Base-by-base conservation (phyloP, 2,113 vertebrate species). In the Antennarius striatus region DNA sequence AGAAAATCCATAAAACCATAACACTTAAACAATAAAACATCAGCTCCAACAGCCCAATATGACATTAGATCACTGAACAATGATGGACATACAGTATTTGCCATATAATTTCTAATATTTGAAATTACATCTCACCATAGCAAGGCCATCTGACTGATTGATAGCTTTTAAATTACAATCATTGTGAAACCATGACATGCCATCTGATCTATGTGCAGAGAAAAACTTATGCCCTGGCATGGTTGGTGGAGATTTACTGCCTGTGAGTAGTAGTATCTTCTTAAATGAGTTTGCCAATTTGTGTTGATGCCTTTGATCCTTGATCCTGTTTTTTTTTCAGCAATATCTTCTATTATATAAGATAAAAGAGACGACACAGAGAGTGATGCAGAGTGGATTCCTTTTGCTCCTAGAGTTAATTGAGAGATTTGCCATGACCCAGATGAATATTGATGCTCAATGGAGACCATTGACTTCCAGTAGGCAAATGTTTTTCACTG, bases 11-110 rank as follows among this genome's bases (percentile, higher is more conserved):
- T 90, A 70, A 64, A 71, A 80, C 73, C 73, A 80, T 82, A 77
- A 86, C 63, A 58, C 74, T 87, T 82, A 89, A 91, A 91, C 85
- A 88, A 91, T 91, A 89, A 87, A 89, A 85, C 80, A 90, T 87
- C 75, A 78, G 80, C 77, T 82, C 65, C 47, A 74, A 72, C 72
- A 72, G 74, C 61, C 79, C 73, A 62, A 69, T 59, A 61, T 77
- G 81, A 86, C 83, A 88, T 67, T 63, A 73, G 68, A 77, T 83
- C 77, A 71, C 79, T 45, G 66, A 68, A 70, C 81, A 75, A 69
- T 89, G 90, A 90, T 86, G 86, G 88, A 88, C 85, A 77, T 68
- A 55, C 36, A 66, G 45, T 77, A 46, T 68, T 85, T 61, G 84
- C 70, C 73, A 80, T 86, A 62, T 65, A 69, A 72, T 64, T 70